phyloP scores from a whole-genome alignment of 1,140 invertebrate genomes.

The Metaphire vulgaris region DNA sequence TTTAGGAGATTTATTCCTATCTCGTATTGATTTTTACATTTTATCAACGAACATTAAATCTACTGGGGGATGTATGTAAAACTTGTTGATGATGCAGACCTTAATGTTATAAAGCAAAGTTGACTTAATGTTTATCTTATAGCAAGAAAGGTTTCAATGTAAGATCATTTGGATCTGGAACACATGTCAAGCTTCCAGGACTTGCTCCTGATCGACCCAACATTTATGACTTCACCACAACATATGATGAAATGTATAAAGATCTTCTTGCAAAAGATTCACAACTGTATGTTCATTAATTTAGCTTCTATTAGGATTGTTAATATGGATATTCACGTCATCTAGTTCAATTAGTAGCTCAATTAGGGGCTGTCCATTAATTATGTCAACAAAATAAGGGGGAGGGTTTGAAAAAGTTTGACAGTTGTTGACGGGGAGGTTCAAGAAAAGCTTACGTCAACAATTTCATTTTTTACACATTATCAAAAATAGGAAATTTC shows the following conservation, averaged over 20 bases:
- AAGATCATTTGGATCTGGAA: conserved; percentile 93
- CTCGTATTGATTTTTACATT: no score
- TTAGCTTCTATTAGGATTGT: conserved; percentile 7
- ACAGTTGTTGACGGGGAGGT: no score
- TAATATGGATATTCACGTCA: not conserved
- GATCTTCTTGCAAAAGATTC: conserved; percentile 69
- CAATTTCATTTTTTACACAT: no score
- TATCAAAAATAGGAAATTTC: no score
- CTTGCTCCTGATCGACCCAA: conserved; percentile 90
- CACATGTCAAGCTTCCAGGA: conserved; percentile 87
- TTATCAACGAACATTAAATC: no score
- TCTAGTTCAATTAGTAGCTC: not conserved
- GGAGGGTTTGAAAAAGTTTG: no score
- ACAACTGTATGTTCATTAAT: conserved; percentile 61
- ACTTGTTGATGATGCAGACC: not conserved
- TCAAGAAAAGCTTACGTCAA: no score
- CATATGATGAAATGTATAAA: conserved; percentile 94
- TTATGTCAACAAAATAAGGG: no score
- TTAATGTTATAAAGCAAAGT: not conserved
- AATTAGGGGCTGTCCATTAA: no score
- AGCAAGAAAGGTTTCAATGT: conserved; percentile 95
- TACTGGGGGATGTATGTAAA: no score
- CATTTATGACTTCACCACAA: conserved; percentile 91
- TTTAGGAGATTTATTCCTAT: no score
- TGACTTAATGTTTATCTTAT: conserved; percentile 12